Evolutionary conservation across 1,140 invertebrate genomes (phyloP), one percentile per base, ranked within the genome.

Genomic region (Drosophila azteca): DNA sequence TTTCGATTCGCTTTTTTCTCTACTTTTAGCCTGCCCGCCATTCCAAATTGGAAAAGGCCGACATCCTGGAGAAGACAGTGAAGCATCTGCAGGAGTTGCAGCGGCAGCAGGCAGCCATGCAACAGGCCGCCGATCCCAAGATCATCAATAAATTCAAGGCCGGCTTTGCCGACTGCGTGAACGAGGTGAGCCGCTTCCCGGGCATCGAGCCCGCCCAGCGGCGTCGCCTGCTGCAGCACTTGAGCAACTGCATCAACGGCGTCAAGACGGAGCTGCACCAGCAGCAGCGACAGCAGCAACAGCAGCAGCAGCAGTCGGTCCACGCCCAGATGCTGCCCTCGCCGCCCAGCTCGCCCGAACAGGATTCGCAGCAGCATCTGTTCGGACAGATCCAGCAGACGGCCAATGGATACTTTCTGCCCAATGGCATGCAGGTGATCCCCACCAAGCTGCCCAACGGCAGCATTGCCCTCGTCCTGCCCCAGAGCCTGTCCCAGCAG

Each of bases 61-160:
- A 99, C 90, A 99, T 99, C 60, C 93, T 99, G 51, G 98, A 99
- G 92, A 97, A 99, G 96, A 98, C 98, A 0, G 97, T 99, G 13
- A 97, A 98, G 91, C 97, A 98, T 92, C 92, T 98, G 65, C 96
- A 97, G 91, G 95, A 94, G 3, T 92, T 97, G 6, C 95, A 97
- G 77, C 93, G 95, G 15, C 95, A 96, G 91, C 94, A 95, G 89
- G 92, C 94, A 26, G 95, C 95, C 46, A 92, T 95, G 61, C 94
- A 95, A 1, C 95, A 96, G 48, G 95, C 96, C 0, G 94, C 94
- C 2, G 96, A 97, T 89, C 96, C 97, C 0, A 94, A 94, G 17
- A 94, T 96, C 0, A 91, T 96, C 1, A 95, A 96, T 92, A 97
- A 97, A 91, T 98, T 97, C 92, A 95, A 95, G 58, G 95, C 96